Evolutionary conservation across 2,888 invertebrate genomes (phyloP), one percentile per base, ranked within the genome.

Genomic region (Polymixis lichenea): DNA sequence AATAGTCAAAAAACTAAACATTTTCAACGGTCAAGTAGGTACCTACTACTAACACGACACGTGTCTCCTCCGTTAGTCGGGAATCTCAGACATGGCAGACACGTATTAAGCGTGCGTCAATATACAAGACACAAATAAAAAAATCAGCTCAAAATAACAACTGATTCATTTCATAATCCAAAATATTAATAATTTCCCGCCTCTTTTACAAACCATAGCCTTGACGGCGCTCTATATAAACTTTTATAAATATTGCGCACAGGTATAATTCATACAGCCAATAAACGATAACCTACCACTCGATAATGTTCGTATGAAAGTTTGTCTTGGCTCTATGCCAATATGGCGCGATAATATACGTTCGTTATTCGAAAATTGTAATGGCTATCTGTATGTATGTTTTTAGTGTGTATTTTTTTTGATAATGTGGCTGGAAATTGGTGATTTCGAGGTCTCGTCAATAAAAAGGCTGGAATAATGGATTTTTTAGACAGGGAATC

Each of bases 241-340:
- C 71, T 77, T 85, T 82, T 85, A 80, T 78, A 79, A 80, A 83
- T 79, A 82, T 75, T 74, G 80, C 80, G 82, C 88, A 80, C 80
- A 75, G 87, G 88, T 79, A 84, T 85, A 71, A 78, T 56, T 88
- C 85, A 86, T 83, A 77, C 82, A 82, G 80, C 82, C 87, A 88
- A 86, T 84, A 88, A 72, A 69, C 74, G 87, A 84, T 86, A 88
- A 85, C 87, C 78, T 58, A 65, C 56, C 85, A 82, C 88, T 88
- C 77, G 87, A 88, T 87, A 87, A 88, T 84, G 86, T 87, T 83
- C 66, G 46, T 77, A 80, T 70, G 70, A 87, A 80, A 75, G 75
- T 72, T 78, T 75, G 60, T 49, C 15, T 82, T 87, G 87, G 87
- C 79, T 46, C 5, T 15, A 2, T 8, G 75, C 88, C 88, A 86